Conservation (phyloP, 2,797 vertebrate species). For the Rallus crepitans region DNA sequence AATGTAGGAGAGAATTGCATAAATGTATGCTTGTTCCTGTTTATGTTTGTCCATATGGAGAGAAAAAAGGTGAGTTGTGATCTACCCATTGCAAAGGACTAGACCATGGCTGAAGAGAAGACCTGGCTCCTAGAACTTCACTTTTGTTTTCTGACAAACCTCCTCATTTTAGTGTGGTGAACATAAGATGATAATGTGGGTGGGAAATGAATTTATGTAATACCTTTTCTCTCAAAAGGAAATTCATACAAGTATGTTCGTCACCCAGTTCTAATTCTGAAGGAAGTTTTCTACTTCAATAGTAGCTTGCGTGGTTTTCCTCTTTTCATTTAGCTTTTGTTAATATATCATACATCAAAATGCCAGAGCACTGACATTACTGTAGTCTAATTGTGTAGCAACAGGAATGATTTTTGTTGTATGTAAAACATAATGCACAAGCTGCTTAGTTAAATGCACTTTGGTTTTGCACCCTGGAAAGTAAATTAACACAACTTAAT, state of each 20-base stretch:
- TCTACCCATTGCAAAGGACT: neutral
- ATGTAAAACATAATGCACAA: neutral
- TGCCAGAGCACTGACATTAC: neutral
- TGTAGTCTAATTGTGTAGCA: neutral
- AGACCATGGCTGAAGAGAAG: neutral
- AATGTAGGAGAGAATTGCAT: neutral
- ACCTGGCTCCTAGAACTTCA: neutral
- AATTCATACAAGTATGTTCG: neutral
- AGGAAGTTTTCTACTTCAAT: neutral
- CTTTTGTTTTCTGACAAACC: neutral
- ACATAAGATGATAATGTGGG: neutral
- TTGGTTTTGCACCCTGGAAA: slow-evolving; percentile 3
- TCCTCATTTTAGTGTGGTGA: neutral
- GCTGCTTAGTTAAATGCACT: slow-evolving; percentile 20
- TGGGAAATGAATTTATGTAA: neutral
- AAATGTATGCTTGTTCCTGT: neutral
- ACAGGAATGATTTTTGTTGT: neutral
- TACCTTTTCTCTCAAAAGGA: neutral
- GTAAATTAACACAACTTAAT: neutral
- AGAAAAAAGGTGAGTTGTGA: neutral
- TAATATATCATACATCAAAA: neutral
- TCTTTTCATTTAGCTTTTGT: neutral
- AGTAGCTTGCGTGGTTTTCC: neutral
- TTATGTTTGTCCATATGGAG: neutral
- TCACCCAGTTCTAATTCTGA: neutral